Evolutionary conservation across 2,888 invertebrate genomes (phyloP).

Genomic region (Norana najaformis): DNA sequence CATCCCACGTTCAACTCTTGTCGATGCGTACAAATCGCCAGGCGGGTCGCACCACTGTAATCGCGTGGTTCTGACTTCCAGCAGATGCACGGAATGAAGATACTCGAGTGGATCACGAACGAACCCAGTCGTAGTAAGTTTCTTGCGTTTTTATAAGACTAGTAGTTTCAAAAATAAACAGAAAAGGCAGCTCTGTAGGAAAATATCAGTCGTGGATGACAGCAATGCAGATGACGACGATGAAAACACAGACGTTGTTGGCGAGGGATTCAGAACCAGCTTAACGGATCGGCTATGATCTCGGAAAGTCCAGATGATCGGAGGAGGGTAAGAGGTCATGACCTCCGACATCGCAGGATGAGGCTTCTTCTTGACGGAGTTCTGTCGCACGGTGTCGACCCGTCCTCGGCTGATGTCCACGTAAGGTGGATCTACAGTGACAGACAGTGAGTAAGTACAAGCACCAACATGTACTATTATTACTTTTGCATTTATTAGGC

Average conservation of each 20-base stretch:
- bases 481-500: too few species aligned
- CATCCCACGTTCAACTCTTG: not conserved
- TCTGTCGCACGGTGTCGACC: constrained; percentile 15
- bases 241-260: not conserved
- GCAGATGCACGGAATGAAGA: not conserved
- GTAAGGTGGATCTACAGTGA: not conserved
- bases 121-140: not conserved
- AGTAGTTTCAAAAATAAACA: not conserved
- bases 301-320: not conserved
- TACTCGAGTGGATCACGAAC: not conserved
- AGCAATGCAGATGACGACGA: not conserved
- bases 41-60: not conserved
- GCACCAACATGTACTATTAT: too few species aligned
- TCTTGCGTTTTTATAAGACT: not conserved
- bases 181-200: constrained; percentile 14
- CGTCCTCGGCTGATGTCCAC: not conserved
- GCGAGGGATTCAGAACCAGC: not conserved
- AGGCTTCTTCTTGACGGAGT: constrained; percentile 18
- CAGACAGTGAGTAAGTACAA: not conserved
- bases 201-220: not conserved
- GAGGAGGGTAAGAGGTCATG: constrained; percentile 4
- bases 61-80: not conserved
- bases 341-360: not conserved
- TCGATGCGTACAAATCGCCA: not conserved
- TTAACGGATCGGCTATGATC: not conserved